Evolutionary conservation across 2,113 vertebrate species (phyloP).

Genomic region (Pluvialis apricaria): DNA sequence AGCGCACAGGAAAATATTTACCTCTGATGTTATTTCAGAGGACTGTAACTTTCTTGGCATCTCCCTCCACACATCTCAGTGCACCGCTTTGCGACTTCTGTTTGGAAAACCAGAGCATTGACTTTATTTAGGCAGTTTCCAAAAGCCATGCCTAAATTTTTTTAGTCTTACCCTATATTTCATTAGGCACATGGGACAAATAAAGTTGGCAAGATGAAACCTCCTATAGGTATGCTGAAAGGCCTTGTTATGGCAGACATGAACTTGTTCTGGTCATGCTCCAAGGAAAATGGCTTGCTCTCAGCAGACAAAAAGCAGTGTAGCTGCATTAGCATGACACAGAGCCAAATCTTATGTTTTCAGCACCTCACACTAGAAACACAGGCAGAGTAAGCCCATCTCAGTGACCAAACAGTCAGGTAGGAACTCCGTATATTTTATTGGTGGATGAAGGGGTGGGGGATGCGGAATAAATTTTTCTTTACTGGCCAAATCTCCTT

Average conservation of each 20-base stretch:
- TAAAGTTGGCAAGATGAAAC: not conserved
- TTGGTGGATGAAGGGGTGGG: fast-evolving
- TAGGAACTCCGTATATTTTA: not conserved
- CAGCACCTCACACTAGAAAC: not conserved
- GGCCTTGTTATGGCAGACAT: not conserved
- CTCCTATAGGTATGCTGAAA: not conserved
- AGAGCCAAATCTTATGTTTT: not conserved
- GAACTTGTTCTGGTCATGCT: not conserved
- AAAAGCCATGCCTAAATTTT: not conserved
- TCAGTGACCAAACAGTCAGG: not conserved
- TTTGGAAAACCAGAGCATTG: not conserved
- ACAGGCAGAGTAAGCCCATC: not conserved
- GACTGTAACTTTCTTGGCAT: not conserved
- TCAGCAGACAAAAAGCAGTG: not conserved
- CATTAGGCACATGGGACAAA: not conserved
- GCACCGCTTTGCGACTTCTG: not conserved
- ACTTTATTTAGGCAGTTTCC: not conserved
- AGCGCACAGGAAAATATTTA: not conserved
- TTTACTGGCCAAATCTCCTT: not conserved
- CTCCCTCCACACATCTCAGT: not conserved
- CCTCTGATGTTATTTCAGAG: not conserved
- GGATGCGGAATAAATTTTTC: not conserved
- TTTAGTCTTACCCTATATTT: not conserved
- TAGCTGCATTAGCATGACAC: not conserved
- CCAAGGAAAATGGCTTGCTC: not conserved